Evolutionary conservation across 2,113 vertebrate species (phyloP).

Genomic region (Perca fluviatilis): DNA sequence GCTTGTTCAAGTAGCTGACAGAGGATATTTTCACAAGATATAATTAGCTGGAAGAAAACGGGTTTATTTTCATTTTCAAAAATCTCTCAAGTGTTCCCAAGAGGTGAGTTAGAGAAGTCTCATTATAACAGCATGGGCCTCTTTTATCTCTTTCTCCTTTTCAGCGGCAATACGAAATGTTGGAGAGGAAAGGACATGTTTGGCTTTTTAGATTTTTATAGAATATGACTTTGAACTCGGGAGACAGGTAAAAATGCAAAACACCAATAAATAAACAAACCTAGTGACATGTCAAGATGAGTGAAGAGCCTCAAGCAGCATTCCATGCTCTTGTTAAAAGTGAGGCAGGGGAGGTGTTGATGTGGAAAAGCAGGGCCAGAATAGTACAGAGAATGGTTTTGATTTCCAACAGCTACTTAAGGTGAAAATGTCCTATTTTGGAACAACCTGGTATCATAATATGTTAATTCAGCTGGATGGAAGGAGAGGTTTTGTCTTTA

Average conservation of each 20-base stretch:
- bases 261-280: neutral
- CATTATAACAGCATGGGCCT: constrained; percentile 33
- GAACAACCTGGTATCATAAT: neutral
- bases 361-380: neutral
- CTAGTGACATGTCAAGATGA: constrained; percentile 1
- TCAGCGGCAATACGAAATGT: neutral
- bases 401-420: neutral
- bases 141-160: constrained; percentile 28
- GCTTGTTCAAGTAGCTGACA: constrained; percentile 35
- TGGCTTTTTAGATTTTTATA: constrained; percentile 13
- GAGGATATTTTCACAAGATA: constrained; percentile 41
- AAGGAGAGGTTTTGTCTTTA: neutral
- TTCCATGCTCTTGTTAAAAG: neutral
- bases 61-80: constrained; percentile 49
- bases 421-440: neutral
- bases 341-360: neutral
- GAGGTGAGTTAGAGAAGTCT: constrained; percentile 35
- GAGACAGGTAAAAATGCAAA: constrained; percentile 16
- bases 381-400: neutral
- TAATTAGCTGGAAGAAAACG: constrained; percentile 41
- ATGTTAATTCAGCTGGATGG: neutral
- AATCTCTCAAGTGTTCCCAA: constrained; percentile 37
- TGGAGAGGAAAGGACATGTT: neutral
- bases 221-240: constrained; percentile 23
- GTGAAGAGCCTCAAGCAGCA: neutral